Conservation (phyloP, 2,797 vertebrate species). For the Falco concolor region DNA sequence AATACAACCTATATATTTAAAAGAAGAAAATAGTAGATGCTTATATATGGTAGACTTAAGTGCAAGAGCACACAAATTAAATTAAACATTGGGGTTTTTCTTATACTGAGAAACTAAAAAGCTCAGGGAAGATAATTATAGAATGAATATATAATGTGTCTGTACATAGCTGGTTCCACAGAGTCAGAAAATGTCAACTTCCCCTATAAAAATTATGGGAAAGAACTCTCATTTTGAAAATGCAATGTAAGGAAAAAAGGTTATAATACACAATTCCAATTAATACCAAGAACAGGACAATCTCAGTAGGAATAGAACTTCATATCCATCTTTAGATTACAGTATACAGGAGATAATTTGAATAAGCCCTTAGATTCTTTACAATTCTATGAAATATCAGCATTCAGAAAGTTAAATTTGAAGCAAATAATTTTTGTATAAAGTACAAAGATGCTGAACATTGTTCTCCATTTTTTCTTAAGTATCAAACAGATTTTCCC, state of each 20-base stretch:
- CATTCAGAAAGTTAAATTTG: neutral
- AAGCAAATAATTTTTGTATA: neutral
- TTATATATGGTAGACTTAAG: neutral
- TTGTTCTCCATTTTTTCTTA: neutral
- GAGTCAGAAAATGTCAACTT: neutral
- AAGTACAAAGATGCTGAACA: neutral
- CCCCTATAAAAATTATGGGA: neutral
- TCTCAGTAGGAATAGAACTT: neutral
- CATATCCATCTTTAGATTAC: neutral
- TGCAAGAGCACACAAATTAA: neutral
- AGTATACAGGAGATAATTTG: neutral
- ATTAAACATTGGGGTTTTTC: fast-evolving
- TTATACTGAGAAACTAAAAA: neutral
- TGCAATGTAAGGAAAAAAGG: neutral
- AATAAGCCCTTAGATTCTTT: neutral
- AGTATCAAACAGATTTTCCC: neutral
- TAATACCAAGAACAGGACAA: neutral
- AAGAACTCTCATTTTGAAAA: neutral
- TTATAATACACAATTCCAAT: neutral
- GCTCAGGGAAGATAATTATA: neutral
- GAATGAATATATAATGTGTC: neutral
- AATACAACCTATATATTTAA: neutral
- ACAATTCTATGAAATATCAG: neutral
- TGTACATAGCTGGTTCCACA: neutral
- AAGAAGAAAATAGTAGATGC: neutral